Evolutionary conservation across 2,888 invertebrate species (phyloP), one percentile per base, ranked within the genome.

Genomic region (Cephus spinipes): DNA sequence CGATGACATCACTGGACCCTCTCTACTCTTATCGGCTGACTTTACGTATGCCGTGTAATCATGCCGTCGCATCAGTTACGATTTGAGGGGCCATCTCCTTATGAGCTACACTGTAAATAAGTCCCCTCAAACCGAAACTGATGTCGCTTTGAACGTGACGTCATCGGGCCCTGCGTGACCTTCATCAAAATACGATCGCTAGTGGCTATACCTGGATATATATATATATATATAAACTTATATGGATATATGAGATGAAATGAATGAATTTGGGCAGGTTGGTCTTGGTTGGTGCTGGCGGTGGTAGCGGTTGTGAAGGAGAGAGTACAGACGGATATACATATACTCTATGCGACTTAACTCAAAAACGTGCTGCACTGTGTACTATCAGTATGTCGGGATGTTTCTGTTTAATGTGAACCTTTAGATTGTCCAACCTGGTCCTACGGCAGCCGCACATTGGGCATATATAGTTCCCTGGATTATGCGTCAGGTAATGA

Each of bases 381-480:
- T 74, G 74, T 35, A 83, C 81, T 79, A 83, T 82, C 74, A 83
- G 80, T 82, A 85, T 85, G 76, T 86, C 83, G 68, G 87, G 87
- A 83, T 90, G 88, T 85, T 88, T 89, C 76, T 86, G 84, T 85
- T 87, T 88, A 75, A 89, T 87, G 81, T 89, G 89, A 83, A 86
- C 85, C 84, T 89, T 88, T 74, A 88, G 80, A 82, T 89, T 88
- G 82, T 90, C 88, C 82, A 88, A 78, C 77, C 90, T 84, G 68
- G 88, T 89, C 82, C 89, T 87, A 76, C 86, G 85, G 81, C 88
- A 89, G 76, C 87, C 89, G 84, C 90, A 91, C 77, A 90, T 81
- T 34, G 89, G 88, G 83, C 90, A 90, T 80, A 88, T 84, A 81
- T 87, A 90, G 83, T 90, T 89, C 76, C 89, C 89, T 74, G 88